These are phyloP conservation scores for Neostethus bicornis DNA, from an alignment of 2,797 vertebrate species.

Conservation along the genomic window DNA sequence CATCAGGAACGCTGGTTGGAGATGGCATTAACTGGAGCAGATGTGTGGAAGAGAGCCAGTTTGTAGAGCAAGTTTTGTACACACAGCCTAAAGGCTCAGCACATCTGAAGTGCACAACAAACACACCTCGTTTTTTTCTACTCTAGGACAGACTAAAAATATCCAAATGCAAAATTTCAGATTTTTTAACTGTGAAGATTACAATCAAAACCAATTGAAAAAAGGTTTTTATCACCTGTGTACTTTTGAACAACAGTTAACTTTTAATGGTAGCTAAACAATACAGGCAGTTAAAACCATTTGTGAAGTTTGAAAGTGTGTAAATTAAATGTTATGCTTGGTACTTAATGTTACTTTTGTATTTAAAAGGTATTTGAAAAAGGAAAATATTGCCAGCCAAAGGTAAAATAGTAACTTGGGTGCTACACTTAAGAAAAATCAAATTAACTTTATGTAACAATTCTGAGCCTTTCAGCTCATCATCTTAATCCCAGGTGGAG, in stretches of 20 bases:
- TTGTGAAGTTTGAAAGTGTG: too few species aligned
- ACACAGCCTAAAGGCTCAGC: slow-evolving; percentile 38
- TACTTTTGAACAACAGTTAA: too few species aligned
- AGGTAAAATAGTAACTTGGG: neutral
- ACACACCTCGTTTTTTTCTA: slow-evolving; percentile 3
- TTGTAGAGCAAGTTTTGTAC: slow-evolving; percentile 42
- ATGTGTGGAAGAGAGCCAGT: slow-evolving; percentile 56
- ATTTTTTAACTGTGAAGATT: neutral
- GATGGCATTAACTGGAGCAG: slow-evolving; percentile 63
- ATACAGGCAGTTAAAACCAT: too few species aligned
- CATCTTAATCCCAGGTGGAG: too few species aligned
- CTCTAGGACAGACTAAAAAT: slow-evolving; percentile 1
- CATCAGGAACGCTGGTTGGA: slow-evolving; percentile 62
- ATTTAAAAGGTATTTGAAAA: neutral
- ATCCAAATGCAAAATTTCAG: slow-evolving; percentile 11
- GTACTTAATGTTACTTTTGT: too few species aligned
- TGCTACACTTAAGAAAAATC: neutral
- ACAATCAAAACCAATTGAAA: neutral
- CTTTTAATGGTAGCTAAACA: too few species aligned
- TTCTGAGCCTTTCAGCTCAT: neutral
- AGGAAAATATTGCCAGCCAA: neutral
- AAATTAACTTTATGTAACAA: neutral
- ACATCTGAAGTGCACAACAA: slow-evolving; percentile 18
- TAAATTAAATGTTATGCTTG: too few species aligned
- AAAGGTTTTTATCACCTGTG: neutral